Percentiles rank a stretch among this genome's conserved stretches.
These are phyloP conservation scores for Euwallacea fornicatus DNA, from an alignment of 1,140 invertebrate genomes.

Conservation along the genomic window DNA sequence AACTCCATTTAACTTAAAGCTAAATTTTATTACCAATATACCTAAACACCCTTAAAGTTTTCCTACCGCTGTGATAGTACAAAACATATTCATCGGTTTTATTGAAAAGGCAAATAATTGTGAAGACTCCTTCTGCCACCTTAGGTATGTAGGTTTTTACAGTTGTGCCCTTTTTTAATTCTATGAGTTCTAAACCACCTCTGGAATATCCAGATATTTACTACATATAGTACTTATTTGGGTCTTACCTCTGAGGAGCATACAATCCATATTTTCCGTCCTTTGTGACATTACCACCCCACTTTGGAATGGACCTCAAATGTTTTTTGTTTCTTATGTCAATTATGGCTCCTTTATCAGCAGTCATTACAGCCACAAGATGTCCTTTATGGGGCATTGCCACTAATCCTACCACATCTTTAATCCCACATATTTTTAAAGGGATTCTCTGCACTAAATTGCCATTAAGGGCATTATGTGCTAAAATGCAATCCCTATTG, in stretches of 20 bases:
- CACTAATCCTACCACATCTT: slow-evolving; percentile 69
- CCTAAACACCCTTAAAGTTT: slow-evolving; percentile 90
- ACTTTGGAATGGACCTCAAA: slow-evolving; percentile 75
- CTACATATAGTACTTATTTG: neutral
- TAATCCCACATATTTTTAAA: slow-evolving; percentile 66
- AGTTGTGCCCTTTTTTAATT: slow-evolving; percentile 79
- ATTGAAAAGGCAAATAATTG: slow-evolving; percentile 92
- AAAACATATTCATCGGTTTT: slow-evolving; percentile 92
- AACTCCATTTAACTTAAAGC: neutral
- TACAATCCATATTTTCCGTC: slow-evolving; percentile 92
- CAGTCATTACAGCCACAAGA: slow-evolving; percentile 84
- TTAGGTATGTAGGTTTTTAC: slow-evolving; percentile 86
- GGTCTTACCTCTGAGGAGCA: slow-evolving; percentile 73
- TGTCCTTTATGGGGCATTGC: slow-evolving; percentile 80
- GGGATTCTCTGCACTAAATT: slow-evolving; percentile 74
- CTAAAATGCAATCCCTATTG: slow-evolving; percentile 78
- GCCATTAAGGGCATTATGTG: slow-evolving; percentile 84
- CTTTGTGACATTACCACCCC: slow-evolving; percentile 79
- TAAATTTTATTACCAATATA: slow-evolving; percentile 43
- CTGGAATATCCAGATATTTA: slow-evolving; percentile 53
- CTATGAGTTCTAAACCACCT: slow-evolving; percentile 89
- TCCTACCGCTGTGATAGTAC: slow-evolving; percentile 94
- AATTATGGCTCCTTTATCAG: slow-evolving; percentile 85
- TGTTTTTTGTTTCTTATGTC: slow-evolving; percentile 81
- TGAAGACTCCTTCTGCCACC: slow-evolving; percentile 96